These are phyloP conservation scores for Drosophila punjabiensis DNA, from an alignment of 1,140 invertebrate genomes.

Conservation along the genomic window DNA sequence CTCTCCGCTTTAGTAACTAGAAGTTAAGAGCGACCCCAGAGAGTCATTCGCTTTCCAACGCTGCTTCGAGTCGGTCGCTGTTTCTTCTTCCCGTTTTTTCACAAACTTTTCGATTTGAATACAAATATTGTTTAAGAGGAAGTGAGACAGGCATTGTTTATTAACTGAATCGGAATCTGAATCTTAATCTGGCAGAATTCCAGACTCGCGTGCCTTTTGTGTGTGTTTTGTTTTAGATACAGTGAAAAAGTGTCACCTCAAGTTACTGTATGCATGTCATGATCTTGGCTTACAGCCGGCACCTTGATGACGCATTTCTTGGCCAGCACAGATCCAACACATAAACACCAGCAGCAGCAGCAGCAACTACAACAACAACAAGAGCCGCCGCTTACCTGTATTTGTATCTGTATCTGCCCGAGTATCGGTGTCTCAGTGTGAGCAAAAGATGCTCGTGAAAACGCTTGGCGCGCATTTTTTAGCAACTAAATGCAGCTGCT, in stretches of 20 bases:
- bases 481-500: conserved; percentile 61
- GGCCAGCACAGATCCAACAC: conserved; percentile 33
- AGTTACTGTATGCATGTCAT: conserved; percentile 65
- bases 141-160: conserved; percentile 31
- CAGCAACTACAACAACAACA: background rate
- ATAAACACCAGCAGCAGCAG: conserved; percentile 31
- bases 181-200: background rate
- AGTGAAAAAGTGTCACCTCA: conserved; percentile 33
- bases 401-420: conserved; percentile 24
- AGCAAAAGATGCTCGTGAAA: conserved; percentile 63
- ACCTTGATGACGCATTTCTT: conserved; percentile 76
- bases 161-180: conserved; percentile 11
- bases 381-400: conserved; percentile 23
- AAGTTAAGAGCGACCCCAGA: conserved; percentile 60
- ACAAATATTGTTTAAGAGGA: conserved; percentile 30
- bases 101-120: conserved; percentile 23
- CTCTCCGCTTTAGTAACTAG: conserved; percentile 61
- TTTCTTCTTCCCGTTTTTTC: conserved; percentile 6
- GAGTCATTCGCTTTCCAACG: conserved; percentile 43
- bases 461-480: conserved; percentile 72
- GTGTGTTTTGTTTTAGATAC: conserved; percentile 1
- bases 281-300: conserved; percentile 75
- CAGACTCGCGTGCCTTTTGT: background rate
- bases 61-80: conserved; percentile 36
- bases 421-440: conserved; percentile 27